phyloP scores from a whole-genome alignment of 2,888 invertebrate species.

The Pyralis farinalis region DNA sequence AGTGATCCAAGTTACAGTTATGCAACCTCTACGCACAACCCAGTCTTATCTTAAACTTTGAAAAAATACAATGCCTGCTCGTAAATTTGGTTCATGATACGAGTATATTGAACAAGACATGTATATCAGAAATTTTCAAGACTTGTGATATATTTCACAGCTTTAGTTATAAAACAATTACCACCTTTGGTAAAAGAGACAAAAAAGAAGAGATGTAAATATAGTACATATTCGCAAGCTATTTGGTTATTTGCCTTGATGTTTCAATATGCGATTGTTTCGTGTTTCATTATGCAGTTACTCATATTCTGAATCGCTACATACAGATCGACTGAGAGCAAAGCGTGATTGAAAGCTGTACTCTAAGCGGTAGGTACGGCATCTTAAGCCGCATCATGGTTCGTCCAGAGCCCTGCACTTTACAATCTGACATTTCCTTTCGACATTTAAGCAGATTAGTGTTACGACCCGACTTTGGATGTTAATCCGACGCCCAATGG shows the following conservation, averaged over 20 bases:
- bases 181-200: too few species aligned
- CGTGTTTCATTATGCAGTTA: slow-evolving; percentile 9
- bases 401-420: slow-evolving; percentile 63
- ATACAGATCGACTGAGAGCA: slow-evolving; percentile 17
- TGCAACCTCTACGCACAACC: slow-evolving; percentile 37
- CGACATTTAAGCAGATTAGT: slow-evolving; percentile 80
- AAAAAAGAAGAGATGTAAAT: too few species aligned
- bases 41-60: too few species aligned
- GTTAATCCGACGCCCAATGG: slow-evolving; percentile 75
- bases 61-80: too few species aligned
- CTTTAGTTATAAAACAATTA: too few species aligned
- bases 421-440: slow-evolving; percentile 81
- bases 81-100: too few species aligned
- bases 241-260: too few species aligned
- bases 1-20: slow-evolving; percentile 56
- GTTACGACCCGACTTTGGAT: slow-evolving; percentile 70
- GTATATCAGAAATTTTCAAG: too few species aligned
- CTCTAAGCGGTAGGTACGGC: slow-evolving; percentile 57
- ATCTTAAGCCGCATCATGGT: slow-evolving; percentile 64
- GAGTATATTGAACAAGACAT: too few species aligned
- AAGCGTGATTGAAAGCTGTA: slow-evolving; percentile 41
- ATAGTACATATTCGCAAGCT: too few species aligned
- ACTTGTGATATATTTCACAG: too few species aligned
- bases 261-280: slow-evolving; percentile 2
- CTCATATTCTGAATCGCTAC: slow-evolving; percentile 7